Evolutionary conservation across 2,888 invertebrate species (phyloP).

Genomic region (Oeneis ivallda): DNA sequence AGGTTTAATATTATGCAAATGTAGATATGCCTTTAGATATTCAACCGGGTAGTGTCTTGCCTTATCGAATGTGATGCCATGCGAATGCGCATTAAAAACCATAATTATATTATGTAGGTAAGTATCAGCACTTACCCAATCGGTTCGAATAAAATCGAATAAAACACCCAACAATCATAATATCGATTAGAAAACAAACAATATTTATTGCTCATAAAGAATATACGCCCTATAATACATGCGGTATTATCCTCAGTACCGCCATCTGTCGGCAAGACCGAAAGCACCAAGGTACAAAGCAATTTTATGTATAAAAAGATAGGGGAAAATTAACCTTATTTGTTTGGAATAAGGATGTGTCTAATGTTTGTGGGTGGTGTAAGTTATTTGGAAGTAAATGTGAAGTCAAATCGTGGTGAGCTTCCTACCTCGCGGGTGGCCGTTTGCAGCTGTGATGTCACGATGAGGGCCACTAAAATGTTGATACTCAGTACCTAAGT

Average conservation of each 20-base stretch:
- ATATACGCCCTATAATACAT: conserved; percentile 50
- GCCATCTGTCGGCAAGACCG: conserved; percentile 66
- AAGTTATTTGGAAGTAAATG: conserved; percentile 44
- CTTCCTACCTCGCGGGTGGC: conserved; percentile 68
- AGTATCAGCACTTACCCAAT: conserved; percentile 6
- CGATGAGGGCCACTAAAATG: conserved; percentile 56
- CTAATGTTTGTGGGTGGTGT: conserved; percentile 1
- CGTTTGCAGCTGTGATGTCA: conserved; percentile 66
- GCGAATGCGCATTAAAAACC: neutral
- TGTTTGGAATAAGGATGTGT: conserved; percentile 24
- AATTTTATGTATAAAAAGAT: neutral
- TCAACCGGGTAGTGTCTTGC: neutral
- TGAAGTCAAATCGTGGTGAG: conserved; percentile 60
- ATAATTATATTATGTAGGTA: no score
- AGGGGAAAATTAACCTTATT: conserved; percentile 44
- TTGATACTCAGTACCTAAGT: conserved; percentile 12
- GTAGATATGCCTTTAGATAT: neutral
- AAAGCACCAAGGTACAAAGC: conserved; percentile 2
- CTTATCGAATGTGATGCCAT: neutral
- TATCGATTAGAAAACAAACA: conserved; percentile 59
- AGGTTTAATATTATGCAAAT: no score
- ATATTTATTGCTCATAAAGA: conserved; percentile 59
- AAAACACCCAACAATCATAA: conserved; percentile 44
- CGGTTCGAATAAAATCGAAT: conserved; percentile 25
- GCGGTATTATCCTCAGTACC: conserved; percentile 61